phyloP scores from a whole-genome alignment of 2,113 vertebrate genomes.

The Sphaerodactylus townsendi region DNA sequence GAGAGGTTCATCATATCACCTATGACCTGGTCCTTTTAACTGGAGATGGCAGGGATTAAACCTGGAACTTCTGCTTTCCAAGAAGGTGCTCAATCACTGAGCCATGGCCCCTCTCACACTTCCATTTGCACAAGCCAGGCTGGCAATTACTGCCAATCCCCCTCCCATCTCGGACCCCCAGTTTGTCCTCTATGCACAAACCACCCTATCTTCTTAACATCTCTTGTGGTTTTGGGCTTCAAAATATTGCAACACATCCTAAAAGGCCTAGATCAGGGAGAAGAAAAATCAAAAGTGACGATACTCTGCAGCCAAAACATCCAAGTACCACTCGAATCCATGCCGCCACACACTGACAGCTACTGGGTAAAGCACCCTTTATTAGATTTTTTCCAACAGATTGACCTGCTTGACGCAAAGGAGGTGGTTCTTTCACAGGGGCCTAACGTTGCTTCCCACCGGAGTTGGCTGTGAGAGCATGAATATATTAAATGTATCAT shows the following conservation, averaged over 20 bases:
- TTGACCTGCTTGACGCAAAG: background rate
- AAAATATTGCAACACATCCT: background rate
- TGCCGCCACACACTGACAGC: background rate
- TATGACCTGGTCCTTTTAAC: too few relatives aligned
- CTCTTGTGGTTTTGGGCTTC: background rate
- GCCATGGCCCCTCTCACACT: too few relatives aligned
- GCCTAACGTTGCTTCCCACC: background rate
- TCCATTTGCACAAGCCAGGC: too few relatives aligned
- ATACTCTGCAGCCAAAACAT: background rate
- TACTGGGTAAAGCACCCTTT: too few relatives aligned
- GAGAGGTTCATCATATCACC: too few relatives aligned
- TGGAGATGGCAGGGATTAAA: too few relatives aligned
- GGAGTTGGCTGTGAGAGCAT: background rate
- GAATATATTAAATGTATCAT: background rate
- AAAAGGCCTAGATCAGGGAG: fast-evolving
- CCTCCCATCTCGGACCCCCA: too few relatives aligned
- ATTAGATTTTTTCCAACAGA: background rate
- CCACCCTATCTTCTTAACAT: background rate
- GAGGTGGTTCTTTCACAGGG: background rate
- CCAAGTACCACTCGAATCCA: background rate
- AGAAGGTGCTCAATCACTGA: too few relatives aligned
- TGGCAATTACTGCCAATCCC: too few relatives aligned
- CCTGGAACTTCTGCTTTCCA: too few relatives aligned
- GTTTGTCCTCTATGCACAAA: background rate
- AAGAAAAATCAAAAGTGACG: background rate